Conservation (phyloP, 2,888 invertebrate genomes). For the Drepana falcataria region DNA sequence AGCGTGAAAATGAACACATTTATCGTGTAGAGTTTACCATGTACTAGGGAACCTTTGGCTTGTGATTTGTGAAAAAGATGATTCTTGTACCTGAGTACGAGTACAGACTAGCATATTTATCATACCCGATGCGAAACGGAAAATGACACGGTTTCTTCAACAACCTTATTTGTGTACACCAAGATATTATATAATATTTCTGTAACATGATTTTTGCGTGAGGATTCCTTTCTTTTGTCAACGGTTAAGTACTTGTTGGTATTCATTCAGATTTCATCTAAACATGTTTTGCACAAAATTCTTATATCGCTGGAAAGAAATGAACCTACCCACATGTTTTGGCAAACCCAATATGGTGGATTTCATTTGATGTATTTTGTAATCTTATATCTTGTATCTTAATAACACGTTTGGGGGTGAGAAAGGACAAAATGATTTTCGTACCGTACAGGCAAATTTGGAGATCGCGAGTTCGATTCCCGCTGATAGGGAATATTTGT, state of each 20-base stretch:
- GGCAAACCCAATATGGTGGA: too few species aligned
- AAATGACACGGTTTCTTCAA: not conserved
- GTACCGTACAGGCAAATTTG: too few species aligned
- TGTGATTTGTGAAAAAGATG: not conserved
- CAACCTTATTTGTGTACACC: not conserved
- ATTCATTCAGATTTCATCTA: not conserved
- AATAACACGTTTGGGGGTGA: too few species aligned
- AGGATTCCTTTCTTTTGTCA: not conserved
- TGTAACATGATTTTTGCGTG: not conserved
- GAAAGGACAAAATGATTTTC: too few species aligned
- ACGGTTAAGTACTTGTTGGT: not conserved
- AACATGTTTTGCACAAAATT: not conserved
- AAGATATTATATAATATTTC: not conserved
- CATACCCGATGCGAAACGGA: not conserved
- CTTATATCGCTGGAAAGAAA: not conserved
- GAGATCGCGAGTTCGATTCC: too few species aligned
- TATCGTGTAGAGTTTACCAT: not conserved
- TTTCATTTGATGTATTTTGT: too few species aligned
- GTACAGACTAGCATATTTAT: not conserved
- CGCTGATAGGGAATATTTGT: too few species aligned
- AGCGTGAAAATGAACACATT: slow-evolving; percentile 2
- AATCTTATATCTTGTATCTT: too few species aligned
- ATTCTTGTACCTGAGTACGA: not conserved
- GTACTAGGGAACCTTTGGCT: not conserved
- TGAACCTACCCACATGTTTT: not conserved